Evolutionary conservation across 2,113 vertebrate species (phyloP), one percentile per base, ranked within the genome.

Genomic region (Riparia riparia): DNA sequence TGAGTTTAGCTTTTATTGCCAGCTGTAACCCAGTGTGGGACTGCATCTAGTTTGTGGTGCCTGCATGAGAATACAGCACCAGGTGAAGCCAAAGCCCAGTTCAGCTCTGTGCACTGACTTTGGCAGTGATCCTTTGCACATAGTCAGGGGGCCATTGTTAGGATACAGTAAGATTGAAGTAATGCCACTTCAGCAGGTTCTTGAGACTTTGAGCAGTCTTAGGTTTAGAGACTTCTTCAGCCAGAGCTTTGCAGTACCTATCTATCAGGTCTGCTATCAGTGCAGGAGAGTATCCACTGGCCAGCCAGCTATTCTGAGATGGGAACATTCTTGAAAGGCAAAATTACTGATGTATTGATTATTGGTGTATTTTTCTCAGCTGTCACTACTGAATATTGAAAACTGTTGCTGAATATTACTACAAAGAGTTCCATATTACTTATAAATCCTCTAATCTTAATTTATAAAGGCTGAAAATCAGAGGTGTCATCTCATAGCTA

Each of bases 171-270:
- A 41, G 29, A 28, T 79, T 39, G 37, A 61, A 51, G 13, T 34
- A 72, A 21, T n/a, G 22, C 19, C 50, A 31, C 11, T 25, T 45
- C 0, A 2, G 37, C 81, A 18, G 0, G 0, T 39, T 58, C 39
- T 47, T 51, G 12, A 58, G 45, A 53, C 32, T 79, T 58, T 57
- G 2, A 20, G 24, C 11, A 41, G 20, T 41, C 4, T 71, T 64
- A 31, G 28, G 17, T n/a, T 41, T 34, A 44, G 54, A 54, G 26
- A 14, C 12, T 56, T 70, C 15, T 17, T 65, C 21, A 58, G 32
- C 22, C 44, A 78, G 57, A 84, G 28, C 44, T 91, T 41, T 66
- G 39, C 14, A 47, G 28, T 65, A 12, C 3, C 7, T 26, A 1
- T 11, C 68, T 12, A 3, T 53, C 28, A n/a, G 53, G 25, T 28